A percentile compares a stretch with the other conserved stretches of the same genome.
phyloP scores from a whole-genome alignment of 2,888 invertebrate genomes.

The Xestia c-nigrum region DNA sequence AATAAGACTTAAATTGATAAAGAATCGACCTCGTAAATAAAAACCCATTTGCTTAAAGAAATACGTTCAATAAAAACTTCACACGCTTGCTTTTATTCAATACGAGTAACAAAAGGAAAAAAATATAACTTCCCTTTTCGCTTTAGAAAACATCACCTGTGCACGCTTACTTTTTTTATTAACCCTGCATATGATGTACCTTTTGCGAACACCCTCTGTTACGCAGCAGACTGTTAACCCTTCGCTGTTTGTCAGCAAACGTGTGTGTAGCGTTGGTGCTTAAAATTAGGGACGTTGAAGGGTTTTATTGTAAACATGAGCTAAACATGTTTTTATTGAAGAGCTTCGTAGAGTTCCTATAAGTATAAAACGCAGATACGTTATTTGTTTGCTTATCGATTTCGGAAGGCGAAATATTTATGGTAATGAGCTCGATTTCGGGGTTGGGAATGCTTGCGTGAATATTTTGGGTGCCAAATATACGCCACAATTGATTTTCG shows the following conservation, averaged over 20 bases:
- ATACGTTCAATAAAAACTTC: constrained; percentile 44
- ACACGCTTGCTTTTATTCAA: constrained; percentile 50
- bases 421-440: constrained; percentile 38
- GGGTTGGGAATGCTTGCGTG: constrained; percentile 19
- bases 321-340: constrained; percentile 68
- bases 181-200: constrained; percentile 76
- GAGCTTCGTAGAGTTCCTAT: constrained; percentile 44
- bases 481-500: constrained; percentile 33
- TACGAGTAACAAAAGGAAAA: constrained; percentile 46
- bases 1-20: not conserved
- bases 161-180: constrained; percentile 75
- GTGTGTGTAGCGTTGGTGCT: constrained; percentile 74
- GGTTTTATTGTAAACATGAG: constrained; percentile 76
- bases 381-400: constrained; percentile 44
- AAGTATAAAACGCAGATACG: constrained; percentile 24
- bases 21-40: constrained; percentile 5
- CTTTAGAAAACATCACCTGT: constrained; percentile 66
- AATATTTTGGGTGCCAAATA: constrained; percentile 46
- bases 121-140: constrained; percentile 54
- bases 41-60: constrained; percentile 3
- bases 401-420: constrained; percentile 45
- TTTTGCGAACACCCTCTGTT: constrained; percentile 81
- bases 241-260: constrained; percentile 84
- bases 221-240: constrained; percentile 88
- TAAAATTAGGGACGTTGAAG: constrained; percentile 78